phyloP scores from a whole-genome alignment of 2,888 invertebrate species.

The Cataglyphis livida region DNA sequence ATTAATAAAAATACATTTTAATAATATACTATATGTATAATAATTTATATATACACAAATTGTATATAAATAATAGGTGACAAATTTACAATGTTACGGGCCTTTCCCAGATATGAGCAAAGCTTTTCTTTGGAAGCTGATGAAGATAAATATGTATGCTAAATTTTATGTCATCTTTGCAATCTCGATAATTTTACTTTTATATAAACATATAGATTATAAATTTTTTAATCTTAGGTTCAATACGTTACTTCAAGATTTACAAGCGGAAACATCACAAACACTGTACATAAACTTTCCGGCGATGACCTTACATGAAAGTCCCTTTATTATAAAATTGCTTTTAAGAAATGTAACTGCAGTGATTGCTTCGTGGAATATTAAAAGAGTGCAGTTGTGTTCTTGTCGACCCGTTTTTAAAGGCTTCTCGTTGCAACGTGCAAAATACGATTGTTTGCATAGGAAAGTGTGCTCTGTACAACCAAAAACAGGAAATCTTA shows the following conservation, averaged over 20 bases:
- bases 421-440: constrained; percentile 30
- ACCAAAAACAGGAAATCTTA: constrained; percentile 46
- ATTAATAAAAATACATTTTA: background rate
- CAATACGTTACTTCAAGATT: constrained; percentile 50
- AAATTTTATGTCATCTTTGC: constrained; percentile 34
- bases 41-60: constrained; percentile 10
- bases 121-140: constrained; percentile 83
- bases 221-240: constrained; percentile 48
- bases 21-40: background rate
- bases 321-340: constrained; percentile 49
- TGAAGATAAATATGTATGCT: constrained; percentile 84
- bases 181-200: background rate
- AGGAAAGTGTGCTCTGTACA: constrained; percentile 55
- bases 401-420: constrained; percentile 57
- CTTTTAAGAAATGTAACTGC: constrained; percentile 52
- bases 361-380: constrained; percentile 40
- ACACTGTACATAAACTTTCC: constrained; percentile 40
- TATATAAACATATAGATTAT: background rate
- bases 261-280: constrained; percentile 55
- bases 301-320: constrained; percentile 52
- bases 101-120: constrained; percentile 80
- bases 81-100: constrained; percentile 70
- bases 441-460: constrained; percentile 58
- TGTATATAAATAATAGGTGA: constrained; percentile 46
- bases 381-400: constrained; percentile 58